A percentile compares a stretch with the other conserved stretches of the same genome.
Conservation (phyloP, 2,113 vertebrate genomes). For the Ariopsis seemanni region DNA sequence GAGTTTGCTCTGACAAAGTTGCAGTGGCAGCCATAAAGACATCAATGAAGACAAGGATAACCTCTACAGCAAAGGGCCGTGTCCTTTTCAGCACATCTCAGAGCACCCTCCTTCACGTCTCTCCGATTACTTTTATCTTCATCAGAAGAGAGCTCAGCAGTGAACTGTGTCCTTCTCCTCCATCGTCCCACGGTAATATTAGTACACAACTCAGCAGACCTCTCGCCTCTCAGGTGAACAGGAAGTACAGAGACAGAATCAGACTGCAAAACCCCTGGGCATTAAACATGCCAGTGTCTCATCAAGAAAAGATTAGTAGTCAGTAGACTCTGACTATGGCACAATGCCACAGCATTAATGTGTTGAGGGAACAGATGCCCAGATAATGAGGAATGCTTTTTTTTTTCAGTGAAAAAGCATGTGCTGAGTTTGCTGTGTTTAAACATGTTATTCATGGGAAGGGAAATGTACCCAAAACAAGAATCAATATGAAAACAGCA, state of each 20-base stretch:
- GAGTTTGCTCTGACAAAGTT: neutral
- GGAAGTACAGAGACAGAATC: neutral
- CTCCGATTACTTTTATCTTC: constrained; percentile 9
- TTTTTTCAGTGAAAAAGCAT: neutral
- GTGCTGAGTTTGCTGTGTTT: neutral
- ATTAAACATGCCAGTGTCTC: constrained; percentile 2
- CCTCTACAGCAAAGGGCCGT: neutral
- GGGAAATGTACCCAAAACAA: neutral
- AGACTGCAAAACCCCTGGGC: neutral
- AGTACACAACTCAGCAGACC: neutral
- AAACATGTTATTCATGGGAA: neutral
- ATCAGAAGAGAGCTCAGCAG: constrained; percentile 12
- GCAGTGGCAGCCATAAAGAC: neutral
- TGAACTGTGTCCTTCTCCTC: neutral
- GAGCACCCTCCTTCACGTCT: constrained; percentile 18
- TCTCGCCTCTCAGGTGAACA: neutral
- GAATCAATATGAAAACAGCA: neutral
- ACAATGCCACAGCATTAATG: constrained; percentile 3
- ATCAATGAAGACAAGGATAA: neutral
- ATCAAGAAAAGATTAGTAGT: neutral
- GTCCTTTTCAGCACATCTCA: constrained; percentile 23
- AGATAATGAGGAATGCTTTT: neutral
- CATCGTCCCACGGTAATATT: neutral
- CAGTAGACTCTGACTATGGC: constrained; percentile 10
- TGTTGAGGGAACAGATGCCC: neutral